Evolutionary conservation across 1,140 invertebrate species (phyloP), one percentile per base, ranked within the genome.

Genomic region (Melanaphis sacchari): DNA sequence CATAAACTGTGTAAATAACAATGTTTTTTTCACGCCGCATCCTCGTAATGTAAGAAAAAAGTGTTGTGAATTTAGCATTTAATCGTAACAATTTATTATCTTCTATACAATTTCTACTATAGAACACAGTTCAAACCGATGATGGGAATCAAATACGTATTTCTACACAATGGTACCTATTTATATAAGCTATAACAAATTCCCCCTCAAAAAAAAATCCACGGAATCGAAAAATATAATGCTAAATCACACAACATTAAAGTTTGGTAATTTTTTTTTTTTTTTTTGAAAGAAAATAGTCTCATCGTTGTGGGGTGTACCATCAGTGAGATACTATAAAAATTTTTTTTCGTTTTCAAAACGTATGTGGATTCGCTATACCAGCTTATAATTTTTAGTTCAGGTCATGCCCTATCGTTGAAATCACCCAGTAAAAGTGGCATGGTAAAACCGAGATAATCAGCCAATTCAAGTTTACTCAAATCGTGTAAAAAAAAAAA

Each of bases 401-500:
- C n/a, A 66, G 90, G 54, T 91, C 90, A 46, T 81, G 90, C 26
- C 31, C 90, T 11, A 76, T 31, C 90, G 59, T 91, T 91, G 15
- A 91, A 41, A 49, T 91, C 90, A 24, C 87, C 49, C 3, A 38
- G 38, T 15, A 76, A 76, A 76, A 18, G 1, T 18, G 2, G 5
- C 41, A 21, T n/a, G 40, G 26, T 43, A 85, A 85, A 85, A 85
- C 31, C 38, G 24, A 41, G 31, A 84, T 40, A 84, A 85, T 85
- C 84, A 31, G 41, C 40, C 11, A 26, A 85, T 43, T 43, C 40
- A 7, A 85, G 84, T 7, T 0, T 22, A 82, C n/a, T 6, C 18
- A 38, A 38, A 1, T n/a, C 7, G 76, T 21, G n/a, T 2, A 38
- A 81, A 36, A 41, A 41, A n/a, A 66, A n/a, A n/a, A 18, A 66